Base-by-base conservation (phyloP, 2,113 vertebrate genomes). In the Epinephelus lanceolatus region DNA sequence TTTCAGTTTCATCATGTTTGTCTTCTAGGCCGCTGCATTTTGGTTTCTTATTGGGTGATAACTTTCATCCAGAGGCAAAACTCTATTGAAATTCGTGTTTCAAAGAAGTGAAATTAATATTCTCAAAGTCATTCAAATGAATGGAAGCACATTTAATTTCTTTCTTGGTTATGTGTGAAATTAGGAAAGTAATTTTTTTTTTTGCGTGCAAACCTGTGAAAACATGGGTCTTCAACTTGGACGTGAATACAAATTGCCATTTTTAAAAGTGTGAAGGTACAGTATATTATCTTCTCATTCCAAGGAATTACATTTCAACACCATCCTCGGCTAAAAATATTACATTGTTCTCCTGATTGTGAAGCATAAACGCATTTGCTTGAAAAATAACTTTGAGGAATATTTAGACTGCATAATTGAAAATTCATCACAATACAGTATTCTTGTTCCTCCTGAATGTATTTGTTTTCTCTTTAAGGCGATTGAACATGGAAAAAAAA, bases 391-490 rank as follows among this genome's bases (percentile, higher is more conserved):
- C 49, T 70, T 53, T 76, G 49, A 71, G 25, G 57, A 80, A 59
- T n/a, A 80, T 77, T 77, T 63, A 68, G 18, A 53, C 59, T 13
- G 18, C 40, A 25, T 78, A 57, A 76, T 81, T 82, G 25, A 21
- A 52, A 76, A 75, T 88, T 61, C 66, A 85, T 80, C 0, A 21
- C 59, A 77, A 68, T 21, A n/a, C 42, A 0, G 21, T 53, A n/a
- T 80, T 86, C 19, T 62, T 67, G 56, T 67, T 62, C 80, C 67
- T 81, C 53, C 66, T 68, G 55, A 80, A 53, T 81, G 42, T 56
- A 70, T 84, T 85, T 80, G 77, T 79, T 52, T 83, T 81, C 65
- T 42, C 11, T 73, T 78, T 79, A 72, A 85, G 55, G 49, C 13
- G 4, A 70, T 17, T 79, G 80, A 79, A 78, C 49, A 37, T 13